Evolutionary conservation across 2,797 vertebrate genomes (phyloP).

Genomic region (Gymnothorax javanicus): DNA sequence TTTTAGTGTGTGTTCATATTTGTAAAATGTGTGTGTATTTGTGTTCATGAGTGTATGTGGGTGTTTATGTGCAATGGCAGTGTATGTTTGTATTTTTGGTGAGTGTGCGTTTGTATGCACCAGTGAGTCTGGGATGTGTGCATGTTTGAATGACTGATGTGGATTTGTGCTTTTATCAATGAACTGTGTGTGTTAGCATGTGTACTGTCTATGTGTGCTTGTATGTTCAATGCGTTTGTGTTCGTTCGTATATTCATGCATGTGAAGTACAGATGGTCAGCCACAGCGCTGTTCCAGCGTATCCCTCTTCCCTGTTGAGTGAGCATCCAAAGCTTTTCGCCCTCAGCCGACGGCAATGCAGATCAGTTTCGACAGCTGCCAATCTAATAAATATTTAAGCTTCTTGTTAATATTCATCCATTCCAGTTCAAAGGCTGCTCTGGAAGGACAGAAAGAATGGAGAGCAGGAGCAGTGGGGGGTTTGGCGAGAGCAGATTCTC

Average conservation of each 20-base stretch:
- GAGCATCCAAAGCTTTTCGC: neutral
- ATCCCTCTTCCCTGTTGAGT: neutral
- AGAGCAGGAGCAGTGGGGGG: neutral
- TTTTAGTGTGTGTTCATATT: no score
- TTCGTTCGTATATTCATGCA: neutral
- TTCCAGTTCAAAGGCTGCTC: constrained; percentile 6
- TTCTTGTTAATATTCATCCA: constrained; percentile 10
- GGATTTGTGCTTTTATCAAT: neutral
- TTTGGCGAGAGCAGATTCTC: neutral
- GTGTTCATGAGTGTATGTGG: no score
- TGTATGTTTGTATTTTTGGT: no score
- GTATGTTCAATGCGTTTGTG: neutral
- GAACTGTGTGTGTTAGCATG: neutral
- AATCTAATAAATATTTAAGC: constrained; percentile 16
- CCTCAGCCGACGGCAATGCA: neutral
- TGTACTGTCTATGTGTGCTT: neutral
- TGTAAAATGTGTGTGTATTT: no score
- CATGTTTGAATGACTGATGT: neutral
- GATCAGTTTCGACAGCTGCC: neutral
- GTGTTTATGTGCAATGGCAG: no score
- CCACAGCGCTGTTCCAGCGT: neutral
- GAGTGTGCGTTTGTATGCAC: no score
- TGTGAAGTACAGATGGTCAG: neutral
- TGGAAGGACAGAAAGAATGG: neutral
- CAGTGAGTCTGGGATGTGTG: neutral